Evolutionary conservation across 2,797 vertebrate species (phyloP).

Genomic region (Chanos chanos): DNA sequence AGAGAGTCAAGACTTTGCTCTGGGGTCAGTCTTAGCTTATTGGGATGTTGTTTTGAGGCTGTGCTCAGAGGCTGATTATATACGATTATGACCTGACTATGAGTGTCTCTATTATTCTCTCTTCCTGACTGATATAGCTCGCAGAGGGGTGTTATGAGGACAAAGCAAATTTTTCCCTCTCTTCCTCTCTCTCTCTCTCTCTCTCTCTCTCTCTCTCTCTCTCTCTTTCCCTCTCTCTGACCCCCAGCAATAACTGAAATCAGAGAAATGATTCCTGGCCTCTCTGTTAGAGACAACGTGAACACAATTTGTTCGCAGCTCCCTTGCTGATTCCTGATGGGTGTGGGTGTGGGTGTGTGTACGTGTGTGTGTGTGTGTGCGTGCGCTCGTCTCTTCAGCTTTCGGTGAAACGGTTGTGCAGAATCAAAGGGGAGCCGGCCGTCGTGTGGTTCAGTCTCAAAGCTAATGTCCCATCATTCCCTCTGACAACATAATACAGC

Average conservation of each 20-base stretch:
- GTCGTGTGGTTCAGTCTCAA: constrained; percentile 24
- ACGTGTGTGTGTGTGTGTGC: not conserved
- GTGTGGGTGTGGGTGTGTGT: not conserved
- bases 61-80: too few relatives aligned
- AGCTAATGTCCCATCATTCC: constrained; percentile 35
- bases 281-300: constrained; percentile 1
- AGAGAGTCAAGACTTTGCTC: too few relatives aligned
- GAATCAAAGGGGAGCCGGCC: constrained; percentile 5
- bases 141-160: too few relatives aligned
- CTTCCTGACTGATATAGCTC: too few relatives aligned
- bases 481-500: constrained; percentile 37
- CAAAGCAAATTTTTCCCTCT: too few relatives aligned
- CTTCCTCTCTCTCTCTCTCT: too few relatives aligned
- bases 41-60: too few relatives aligned
- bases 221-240: not conserved
- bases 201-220: too few relatives aligned
- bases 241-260: not conserved
- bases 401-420: constrained; percentile 5
- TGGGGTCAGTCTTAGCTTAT: too few relatives aligned
- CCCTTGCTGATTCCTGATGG: constrained; percentile 20
- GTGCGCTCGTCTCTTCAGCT: not conserved
- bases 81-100: too few relatives aligned
- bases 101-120: too few relatives aligned
- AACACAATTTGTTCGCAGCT: constrained; percentile 1
- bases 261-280: constrained; percentile 7